Conservation (phyloP, 2,797 vertebrate species). For the Parauchenoglanis punctatus region DNA sequence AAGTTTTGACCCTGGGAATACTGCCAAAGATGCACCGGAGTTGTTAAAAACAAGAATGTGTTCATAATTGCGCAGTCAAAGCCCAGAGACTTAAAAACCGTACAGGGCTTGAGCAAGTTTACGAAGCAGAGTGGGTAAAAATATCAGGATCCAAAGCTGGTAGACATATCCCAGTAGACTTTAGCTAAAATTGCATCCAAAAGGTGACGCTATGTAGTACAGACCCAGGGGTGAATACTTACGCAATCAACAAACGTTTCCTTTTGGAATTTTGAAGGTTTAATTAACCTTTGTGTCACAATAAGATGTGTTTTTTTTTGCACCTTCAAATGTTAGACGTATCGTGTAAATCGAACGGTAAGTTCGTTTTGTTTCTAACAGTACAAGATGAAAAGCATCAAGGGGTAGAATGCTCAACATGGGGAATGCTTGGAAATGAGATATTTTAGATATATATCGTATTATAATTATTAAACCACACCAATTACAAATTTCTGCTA, state of each 20-base stretch:
- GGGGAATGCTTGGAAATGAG: not conserved
- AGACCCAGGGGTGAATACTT: not conserved
- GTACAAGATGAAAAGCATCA: not conserved
- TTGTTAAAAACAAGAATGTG: not conserved
- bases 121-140: not conserved
- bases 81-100: not conserved
- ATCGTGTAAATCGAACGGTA: not conserved
- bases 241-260: not conserved
- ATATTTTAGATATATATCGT: too few relatives aligned
- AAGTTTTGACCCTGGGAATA: not conserved
- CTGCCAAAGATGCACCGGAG: not conserved
- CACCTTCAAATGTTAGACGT: not conserved
- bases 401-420: not conserved
- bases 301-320: not conserved
- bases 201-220: not conserved
- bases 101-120: not conserved
- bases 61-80: not conserved
- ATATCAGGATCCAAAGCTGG: not conserved
- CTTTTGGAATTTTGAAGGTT: not conserved
- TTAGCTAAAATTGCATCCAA: constrained; percentile 5
- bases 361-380: not conserved
- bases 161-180: not conserved
- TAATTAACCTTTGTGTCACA: not conserved
- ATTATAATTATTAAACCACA: not conserved
- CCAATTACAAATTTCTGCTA: not conserved